A percentile compares a stretch with the other conserved stretches of the same genome.
Evolutionary conservation across 1,140 invertebrate genomes (phyloP).

Genomic region (Magallana gigas): DNA sequence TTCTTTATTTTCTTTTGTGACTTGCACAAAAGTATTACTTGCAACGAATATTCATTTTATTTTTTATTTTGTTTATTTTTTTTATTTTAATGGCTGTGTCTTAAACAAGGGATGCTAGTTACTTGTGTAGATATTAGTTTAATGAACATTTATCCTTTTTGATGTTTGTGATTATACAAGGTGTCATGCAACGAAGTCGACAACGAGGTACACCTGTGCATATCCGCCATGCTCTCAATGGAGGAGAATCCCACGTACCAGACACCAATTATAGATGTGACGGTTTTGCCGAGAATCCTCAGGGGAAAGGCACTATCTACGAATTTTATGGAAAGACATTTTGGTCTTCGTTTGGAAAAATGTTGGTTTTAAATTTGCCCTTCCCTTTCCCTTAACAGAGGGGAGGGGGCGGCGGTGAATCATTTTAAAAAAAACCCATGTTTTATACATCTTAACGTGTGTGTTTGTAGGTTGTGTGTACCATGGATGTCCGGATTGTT

Average conservation of each 20-base stretch:
- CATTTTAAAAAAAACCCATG: slow-evolving; percentile 11
- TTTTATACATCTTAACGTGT: background rate
- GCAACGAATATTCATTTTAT: no score
- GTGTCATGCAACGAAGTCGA: slow-evolving; percentile 9
- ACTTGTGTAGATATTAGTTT: no score
- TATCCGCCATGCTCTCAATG: slow-evolving; percentile 54
- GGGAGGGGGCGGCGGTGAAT: slow-evolving; percentile 38
- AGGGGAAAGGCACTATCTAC: slow-evolving; percentile 47
- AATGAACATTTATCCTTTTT: no score
- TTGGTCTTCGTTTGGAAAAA: background rate
- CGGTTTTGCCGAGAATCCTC: slow-evolving; percentile 45
- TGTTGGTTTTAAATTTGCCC: slow-evolving; percentile 38
- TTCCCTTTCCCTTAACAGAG: slow-evolving; percentile 44
- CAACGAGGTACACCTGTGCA: background rate
- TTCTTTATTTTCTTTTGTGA: no score
- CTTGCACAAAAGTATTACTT: no score
- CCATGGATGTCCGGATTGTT: slow-evolving; percentile 54
- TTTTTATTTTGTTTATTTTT: no score
- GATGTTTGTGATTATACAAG: background rate
- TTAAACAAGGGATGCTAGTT: no score
- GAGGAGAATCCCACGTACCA: slow-evolving; percentile 39
- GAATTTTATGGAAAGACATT: slow-evolving; percentile 45
- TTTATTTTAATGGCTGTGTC: no score
- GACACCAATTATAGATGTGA: slow-evolving; percentile 47
- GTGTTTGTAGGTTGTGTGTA: slow-evolving; percentile 43